A percentile compares a stretch with the other conserved stretches of the same genome.
Evolutionary conservation across 2,113 vertebrate genomes (phyloP).

Genomic region (Lanius ludovicianus): DNA sequence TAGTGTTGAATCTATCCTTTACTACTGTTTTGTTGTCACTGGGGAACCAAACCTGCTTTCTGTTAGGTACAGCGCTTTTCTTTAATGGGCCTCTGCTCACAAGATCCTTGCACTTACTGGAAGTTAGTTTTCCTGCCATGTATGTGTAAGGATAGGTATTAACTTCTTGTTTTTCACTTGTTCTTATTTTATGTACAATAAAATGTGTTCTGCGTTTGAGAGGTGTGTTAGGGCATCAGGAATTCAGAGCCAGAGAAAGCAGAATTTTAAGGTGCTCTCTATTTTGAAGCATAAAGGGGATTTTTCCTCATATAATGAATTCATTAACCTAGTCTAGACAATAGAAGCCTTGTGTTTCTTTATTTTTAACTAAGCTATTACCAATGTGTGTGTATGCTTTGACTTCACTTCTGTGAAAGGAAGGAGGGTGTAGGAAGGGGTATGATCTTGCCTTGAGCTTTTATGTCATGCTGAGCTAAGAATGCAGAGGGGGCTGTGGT

Average conservation of each 20-base stretch:
- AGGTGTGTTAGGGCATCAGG: not conserved
- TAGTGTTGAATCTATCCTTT: not conserved
- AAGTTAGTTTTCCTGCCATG: not conserved
- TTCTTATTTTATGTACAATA: not conserved
- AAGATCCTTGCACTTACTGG: not conserved
- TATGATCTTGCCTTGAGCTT: not conserved
- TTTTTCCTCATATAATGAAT: not conserved
- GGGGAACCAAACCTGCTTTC: not conserved
- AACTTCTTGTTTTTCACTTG: not conserved
- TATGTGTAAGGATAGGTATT: not conserved
- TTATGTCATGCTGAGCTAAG: not conserved
- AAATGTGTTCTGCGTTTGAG: not conserved
- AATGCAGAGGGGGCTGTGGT: not conserved
- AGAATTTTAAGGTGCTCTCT: not conserved
- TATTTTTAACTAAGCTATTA: not conserved
- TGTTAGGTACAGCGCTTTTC: not conserved
- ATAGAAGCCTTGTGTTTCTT: not conserved
- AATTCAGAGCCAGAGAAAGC: not conserved
- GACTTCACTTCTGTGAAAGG: not conserved
- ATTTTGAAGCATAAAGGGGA: fast-evolving
- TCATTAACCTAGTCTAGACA: not conserved
- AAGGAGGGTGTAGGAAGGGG: not conserved
- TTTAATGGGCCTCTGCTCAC: not conserved
- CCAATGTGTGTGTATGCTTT: not conserved
- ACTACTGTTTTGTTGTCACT: not conserved